Base-by-base conservation (phyloP, 2,113 vertebrate species). In the Penelope pileata region DNA sequence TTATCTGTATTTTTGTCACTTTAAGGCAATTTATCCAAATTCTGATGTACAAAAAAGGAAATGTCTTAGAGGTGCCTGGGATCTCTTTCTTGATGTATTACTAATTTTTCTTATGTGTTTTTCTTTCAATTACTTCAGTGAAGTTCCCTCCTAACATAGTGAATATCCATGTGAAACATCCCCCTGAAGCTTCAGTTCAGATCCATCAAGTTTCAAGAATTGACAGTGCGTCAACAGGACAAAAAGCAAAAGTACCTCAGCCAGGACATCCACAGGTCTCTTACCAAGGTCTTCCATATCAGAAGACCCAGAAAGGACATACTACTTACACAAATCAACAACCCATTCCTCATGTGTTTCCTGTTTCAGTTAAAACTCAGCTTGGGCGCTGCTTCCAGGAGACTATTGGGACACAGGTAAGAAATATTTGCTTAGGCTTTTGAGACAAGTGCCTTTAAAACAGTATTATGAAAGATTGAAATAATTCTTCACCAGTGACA, bases 321-420 rank as follows among this genome's bases (percentile, higher is more conserved):
- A 83, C 98, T 38, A 8, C 98, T 7, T 99, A 99, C 88, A 97
- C 98, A 40, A 97, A 98, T 92, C 99, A 99, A 95, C 99, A 99
- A 77, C 96, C 98, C 86, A 96, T 99, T 96, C 96, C 98, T 80
- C 98, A 98, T 9, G 97, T 99, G 84, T 99, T 98, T 93, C 99
- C 99, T 2, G 98, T 99, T 96, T 97, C 98, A 86, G 98, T 99
- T 66, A 99, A 99, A 97, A 99, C 97, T 72, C 98, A 98, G 38
- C 98, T 99, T 93, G 99, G 99, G 9, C 98, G 99, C 84, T 99
- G 99, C 97, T 99, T 99, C 97, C 99, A 99, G 98, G 99, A 99
- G 97, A 99, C 99, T 36, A 77, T 98, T 10, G 99, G 99, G 23
- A 98, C 98, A 54, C 99, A 99, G 99, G 99, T 99, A 94, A 98